Base-by-base conservation (phyloP, 2,113 vertebrate genomes). In the Geococcyx californianus region DNA sequence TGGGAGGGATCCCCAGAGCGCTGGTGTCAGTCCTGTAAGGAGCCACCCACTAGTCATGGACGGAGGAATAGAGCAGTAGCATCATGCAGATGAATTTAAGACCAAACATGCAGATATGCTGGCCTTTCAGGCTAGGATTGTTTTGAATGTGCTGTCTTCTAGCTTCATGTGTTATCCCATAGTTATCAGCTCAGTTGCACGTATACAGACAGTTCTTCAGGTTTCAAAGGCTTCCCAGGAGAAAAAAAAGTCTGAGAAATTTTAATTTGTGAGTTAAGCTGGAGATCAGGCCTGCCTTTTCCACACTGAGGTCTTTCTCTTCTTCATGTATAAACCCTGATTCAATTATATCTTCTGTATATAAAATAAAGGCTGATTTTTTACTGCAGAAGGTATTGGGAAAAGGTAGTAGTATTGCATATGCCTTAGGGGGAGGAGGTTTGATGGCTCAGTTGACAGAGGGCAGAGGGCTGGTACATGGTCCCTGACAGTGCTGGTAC, bases 371-470 rank as follows among this genome's bases (percentile, higher is more conserved):
- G 20, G 29, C 38, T 92, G 25, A 11, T 85, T 79, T 76, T 88
- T 6, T 69, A 31, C 34, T 58, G 47, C 13, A 26, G 38, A 12
- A 90, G 14, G 34, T 47, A 33, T 44, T 74, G 47, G 64, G 34
- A 55, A 55, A 44, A 78, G 17, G 13, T 80, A 52, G 1, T 10
- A 62, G 45, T 79, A 16, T 67, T 70, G 45, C 23, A 38, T 0
- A 0, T 59, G 34, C 18, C 16, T 4, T 4, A 21, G 5, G 8
- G 29, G 29, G 3, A 64, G 11, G 62, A 13, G 9, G 15, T 12
- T 12, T 3, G 8, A 52, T 3, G 2, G 8, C 33, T 91, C 56
- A 59, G 55, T 29, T 84, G 34, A 34, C 18, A 20, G 58, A 89
- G 13, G 6, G 38, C 3, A 58, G 42, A 83, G 18, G 11, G 25